phyloP scores from a whole-genome alignment of 2,797 vertebrate species.

The Parauchenoglanis ngamensis region DNA sequence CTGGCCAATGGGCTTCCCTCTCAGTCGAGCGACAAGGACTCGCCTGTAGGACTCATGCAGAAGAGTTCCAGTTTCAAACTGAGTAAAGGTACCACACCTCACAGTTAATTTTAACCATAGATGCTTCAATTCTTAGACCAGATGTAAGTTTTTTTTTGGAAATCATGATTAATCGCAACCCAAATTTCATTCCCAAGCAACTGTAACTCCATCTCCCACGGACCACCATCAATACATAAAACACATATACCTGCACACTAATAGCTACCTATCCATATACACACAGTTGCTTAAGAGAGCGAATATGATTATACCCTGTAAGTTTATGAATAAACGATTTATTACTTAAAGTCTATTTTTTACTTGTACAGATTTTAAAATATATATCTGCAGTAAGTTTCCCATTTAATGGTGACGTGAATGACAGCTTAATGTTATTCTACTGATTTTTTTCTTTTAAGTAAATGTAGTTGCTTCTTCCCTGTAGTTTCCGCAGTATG shows the following conservation, averaged over 20 bases:
- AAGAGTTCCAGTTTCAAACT: conserved; percentile 65
- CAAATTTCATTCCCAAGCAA: background rate
- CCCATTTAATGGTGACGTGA: background rate
- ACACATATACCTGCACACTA: background rate
- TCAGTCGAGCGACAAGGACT: background rate
- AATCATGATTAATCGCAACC: no score
- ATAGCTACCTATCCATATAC: background rate
- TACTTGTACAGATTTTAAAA: background rate
- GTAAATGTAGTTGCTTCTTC: background rate
- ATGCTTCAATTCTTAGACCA: background rate
- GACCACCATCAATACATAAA: background rate
- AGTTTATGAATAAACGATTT: background rate
- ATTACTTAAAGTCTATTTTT: background rate
- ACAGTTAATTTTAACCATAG: background rate
- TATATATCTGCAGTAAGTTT: background rate
- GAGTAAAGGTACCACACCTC: conserved; percentile 62
- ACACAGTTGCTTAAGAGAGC: background rate
- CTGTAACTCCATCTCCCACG: background rate
- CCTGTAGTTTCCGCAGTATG: background rate
- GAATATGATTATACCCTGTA: background rate
- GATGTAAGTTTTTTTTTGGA: background rate
- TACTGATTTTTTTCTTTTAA: background rate
- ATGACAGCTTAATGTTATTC: background rate
- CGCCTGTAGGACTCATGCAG: background rate
- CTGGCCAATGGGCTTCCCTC: conserved; percentile 62